Percentiles rank a stretch among this genome's conserved stretches.
These are phyloP conservation scores for Gnathonemus longibarbis DNA, from an alignment of 2,113 vertebrate species.

Conservation along the genomic window DNA sequence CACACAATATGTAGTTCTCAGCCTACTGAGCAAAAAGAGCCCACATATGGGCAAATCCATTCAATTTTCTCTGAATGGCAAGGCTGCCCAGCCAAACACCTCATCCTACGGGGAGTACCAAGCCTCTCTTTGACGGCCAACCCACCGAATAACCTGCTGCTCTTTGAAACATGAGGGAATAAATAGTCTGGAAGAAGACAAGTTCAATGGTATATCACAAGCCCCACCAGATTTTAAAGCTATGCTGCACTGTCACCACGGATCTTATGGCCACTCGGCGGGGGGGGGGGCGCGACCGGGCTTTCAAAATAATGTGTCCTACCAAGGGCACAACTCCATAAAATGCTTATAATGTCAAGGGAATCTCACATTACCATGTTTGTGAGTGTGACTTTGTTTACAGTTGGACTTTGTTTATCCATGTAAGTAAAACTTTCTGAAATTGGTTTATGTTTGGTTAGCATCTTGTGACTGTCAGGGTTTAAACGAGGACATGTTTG, in stretches of 20 bases:
- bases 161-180: neutral
- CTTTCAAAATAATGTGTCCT: neutral
- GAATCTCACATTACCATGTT: neutral
- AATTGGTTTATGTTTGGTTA: neutral
- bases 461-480: neutral
- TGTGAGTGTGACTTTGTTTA: neutral
- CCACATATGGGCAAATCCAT: neutral
- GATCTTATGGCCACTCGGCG: neutral
- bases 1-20: neutral
- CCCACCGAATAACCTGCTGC: neutral
- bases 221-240: neutral
- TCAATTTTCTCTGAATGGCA: neutral
- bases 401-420: neutral
- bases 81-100: neutral
- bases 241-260: neutral
- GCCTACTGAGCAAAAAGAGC: neutral
- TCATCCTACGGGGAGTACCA: neutral
- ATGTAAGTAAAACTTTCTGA: neutral
- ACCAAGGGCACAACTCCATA: neutral
- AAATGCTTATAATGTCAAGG: neutral
- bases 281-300: no score
- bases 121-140: neutral
- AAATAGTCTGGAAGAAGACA: neutral
- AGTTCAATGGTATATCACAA: neutral
- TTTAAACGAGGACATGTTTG: neutral